These are phyloP conservation scores for Vicugna pacos DNA, from an alignment of 2,113 vertebrate genomes.

Conservation along the genomic window DNA sequence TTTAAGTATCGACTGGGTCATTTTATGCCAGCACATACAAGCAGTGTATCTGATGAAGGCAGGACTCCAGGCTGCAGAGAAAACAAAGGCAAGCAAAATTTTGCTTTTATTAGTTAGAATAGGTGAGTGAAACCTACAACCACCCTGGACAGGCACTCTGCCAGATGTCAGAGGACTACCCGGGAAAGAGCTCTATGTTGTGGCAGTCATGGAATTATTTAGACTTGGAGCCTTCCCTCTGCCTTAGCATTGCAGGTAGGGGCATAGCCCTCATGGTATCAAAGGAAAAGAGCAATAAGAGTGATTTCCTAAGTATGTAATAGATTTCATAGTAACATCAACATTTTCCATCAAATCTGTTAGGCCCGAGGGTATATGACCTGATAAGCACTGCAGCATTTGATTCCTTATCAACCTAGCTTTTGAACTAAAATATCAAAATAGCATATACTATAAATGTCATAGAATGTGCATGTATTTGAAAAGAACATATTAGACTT, in stretches of 20 bases:
- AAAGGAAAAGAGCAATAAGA: not conserved
- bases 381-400: not conserved
- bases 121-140: not conserved
- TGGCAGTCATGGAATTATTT: not conserved
- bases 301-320: not conserved
- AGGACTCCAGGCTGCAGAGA: not conserved
- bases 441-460: not conserved
- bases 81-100: not conserved
- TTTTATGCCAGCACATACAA: not conserved
- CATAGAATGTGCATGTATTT: not conserved
- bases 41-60: not conserved
- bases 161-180: not conserved
- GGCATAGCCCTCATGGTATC: not conserved
- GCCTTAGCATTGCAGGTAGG: not conserved
- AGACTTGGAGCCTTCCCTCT: not conserved
- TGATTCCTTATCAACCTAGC: not conserved
- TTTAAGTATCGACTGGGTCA: not conserved
- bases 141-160: not conserved
- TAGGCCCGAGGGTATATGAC: not conserved
- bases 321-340: not conserved
- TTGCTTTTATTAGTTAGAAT: not conserved
- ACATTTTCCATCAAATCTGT: not conserved
- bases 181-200: not conserved
- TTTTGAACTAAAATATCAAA: not conserved
- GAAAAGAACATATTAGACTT: not conserved